Base-by-base conservation (phyloP, 2,888 invertebrate genomes). In the Melinaea menophilus region DNA sequence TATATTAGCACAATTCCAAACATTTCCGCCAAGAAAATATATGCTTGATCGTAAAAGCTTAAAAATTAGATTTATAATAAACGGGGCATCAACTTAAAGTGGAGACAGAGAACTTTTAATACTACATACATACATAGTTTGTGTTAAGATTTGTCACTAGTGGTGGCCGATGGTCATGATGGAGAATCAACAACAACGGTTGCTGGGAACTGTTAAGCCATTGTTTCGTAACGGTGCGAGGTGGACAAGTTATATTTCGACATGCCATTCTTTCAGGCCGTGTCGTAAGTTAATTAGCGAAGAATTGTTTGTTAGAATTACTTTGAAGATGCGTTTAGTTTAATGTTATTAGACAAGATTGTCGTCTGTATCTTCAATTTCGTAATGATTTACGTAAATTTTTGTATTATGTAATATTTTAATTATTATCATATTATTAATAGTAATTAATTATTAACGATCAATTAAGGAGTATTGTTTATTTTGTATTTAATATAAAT, bases 201-300 rank as follows among this genome's bases (percentile, higher is more conserved):
- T 13, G 60, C 41, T 63, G 63, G 59, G 63, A 63, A 55, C 55
- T 56, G 45, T 12, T 34, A 9, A 35, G 13, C 59, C 31, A 63
- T 63, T 63, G 63, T 63, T 63, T 60, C 54, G 63, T 57, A 60
- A 63, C 57, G 56, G 59, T 59, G 57, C 59, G 64, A 62, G 60
- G 62, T 61, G 67, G 67, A 65, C 67, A 59, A 56, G 59, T 59
- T 11, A 35, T 55, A 54, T 69, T 67, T 61, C 67, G 41, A 67
- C 69, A 69, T 48, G 56, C 56, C 31, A 31, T 55, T 58, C 58
- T 34, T 60, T 56, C 48, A 54, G 67, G 45, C 72, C 64, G 75
- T 77, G 80, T 78, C 72, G 72, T 72, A 77, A 79, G 65, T 66
- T 71, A 70, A 72, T 73, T 73, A 72, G 69, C 65, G 64, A 61